phyloP scores from a whole-genome alignment of 2,888 invertebrate genomes.

The Mimas tiliae region DNA sequence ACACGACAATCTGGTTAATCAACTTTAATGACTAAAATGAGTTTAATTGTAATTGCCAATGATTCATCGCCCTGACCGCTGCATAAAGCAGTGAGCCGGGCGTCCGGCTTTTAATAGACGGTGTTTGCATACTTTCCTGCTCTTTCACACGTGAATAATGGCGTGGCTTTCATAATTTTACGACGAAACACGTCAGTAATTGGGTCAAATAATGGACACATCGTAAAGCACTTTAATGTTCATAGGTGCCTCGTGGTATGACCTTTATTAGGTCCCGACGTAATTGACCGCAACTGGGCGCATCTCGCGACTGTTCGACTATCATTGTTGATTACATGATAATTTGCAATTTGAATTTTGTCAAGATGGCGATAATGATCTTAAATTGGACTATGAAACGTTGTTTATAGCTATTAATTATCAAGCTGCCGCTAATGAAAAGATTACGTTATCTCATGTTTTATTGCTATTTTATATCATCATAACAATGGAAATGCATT shows the following conservation, averaged over 20 bases:
- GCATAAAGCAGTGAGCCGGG: conserved; percentile 27
- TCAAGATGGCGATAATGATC: neutral
- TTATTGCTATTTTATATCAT: neutral
- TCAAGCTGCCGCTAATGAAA: neutral
- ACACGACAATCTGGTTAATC: conserved; percentile 15
- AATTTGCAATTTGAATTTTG: neutral
- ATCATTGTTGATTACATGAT: neutral
- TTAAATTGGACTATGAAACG: neutral
- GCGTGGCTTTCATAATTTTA: conserved; percentile 25
- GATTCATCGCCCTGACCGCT: conserved; percentile 27
- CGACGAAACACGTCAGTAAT: conserved; percentile 34
- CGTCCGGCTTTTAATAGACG: conserved; percentile 25
- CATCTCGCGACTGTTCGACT: neutral
- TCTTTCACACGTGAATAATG: conserved; percentile 26
- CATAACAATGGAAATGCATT: neutral
- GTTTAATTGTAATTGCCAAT: conserved; percentile 28
- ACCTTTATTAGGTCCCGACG: conserved; percentile 12
- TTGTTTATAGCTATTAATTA: neutral
- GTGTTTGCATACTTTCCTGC: conserved; percentile 25
- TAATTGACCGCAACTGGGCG: neutral
- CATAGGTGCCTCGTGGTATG: conserved; percentile 19
- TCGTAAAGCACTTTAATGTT: conserved; percentile 17
- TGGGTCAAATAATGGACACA: conserved; percentile 46
- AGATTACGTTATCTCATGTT: neutral
- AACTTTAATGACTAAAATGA: conserved; percentile 28